A percentile compares a stretch with the other conserved stretches of the same genome.
phyloP scores from a whole-genome alignment of 2,113 vertebrate species.

The Symphodus melops region DNA sequence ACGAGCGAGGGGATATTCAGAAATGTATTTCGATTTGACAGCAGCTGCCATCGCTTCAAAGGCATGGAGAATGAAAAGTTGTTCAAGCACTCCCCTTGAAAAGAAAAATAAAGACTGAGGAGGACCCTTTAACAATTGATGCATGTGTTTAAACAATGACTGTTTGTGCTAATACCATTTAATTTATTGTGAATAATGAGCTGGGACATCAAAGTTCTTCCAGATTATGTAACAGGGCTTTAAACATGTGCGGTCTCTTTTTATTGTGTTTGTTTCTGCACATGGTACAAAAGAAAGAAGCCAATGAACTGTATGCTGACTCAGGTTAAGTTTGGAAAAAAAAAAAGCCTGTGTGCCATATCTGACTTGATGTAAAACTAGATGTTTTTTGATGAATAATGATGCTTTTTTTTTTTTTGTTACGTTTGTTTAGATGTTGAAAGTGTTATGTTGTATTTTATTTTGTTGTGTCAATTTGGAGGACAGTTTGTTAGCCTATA shows the following conservation, averaged over 20 bases:
- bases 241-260: conserved; percentile 17
- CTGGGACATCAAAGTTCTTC: conserved; percentile 33
- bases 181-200: conserved; percentile 17
- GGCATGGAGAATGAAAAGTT: too few relatives aligned
- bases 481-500: conserved; percentile 4
- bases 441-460: conserved; percentile 17
- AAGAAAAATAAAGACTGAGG: background rate
- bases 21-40: too few relatives aligned
- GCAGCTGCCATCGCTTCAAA: too few relatives aligned
- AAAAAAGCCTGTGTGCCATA: conserved; percentile 38
- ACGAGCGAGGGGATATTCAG: too few relatives aligned
- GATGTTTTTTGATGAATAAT: conserved; percentile 10
- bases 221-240: conserved; percentile 42
- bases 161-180: conserved; percentile 1
- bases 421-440: conserved; percentile 16
- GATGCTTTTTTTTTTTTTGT: background rate
- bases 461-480: conserved; percentile 1
- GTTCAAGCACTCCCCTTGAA: background rate
- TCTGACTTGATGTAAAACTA: conserved; percentile 12
- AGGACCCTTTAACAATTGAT: background rate
- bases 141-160: background rate
- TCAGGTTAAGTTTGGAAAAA: conserved; percentile 67
- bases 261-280: conserved; percentile 4
- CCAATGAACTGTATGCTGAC: conserved; percentile 52
- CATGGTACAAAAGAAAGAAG: conserved; percentile 32